phyloP scores from a whole-genome alignment of 1,140 invertebrate genomes.

The Elymnias hypermnestra region DNA sequence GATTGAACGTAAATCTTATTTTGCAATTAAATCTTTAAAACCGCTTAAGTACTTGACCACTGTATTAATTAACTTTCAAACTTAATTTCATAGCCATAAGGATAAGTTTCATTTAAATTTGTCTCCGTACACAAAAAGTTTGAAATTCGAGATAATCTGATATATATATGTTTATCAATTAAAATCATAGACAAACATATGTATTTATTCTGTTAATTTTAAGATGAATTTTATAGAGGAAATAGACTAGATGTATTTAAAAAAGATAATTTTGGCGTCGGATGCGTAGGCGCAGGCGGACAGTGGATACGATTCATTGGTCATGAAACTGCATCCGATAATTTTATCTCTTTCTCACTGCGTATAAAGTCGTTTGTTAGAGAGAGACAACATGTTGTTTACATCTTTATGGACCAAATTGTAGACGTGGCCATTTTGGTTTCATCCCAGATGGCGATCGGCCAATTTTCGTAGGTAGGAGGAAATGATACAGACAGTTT shows the following conservation, averaged over 20 bases:
- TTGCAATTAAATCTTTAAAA: conserved; percentile 15
- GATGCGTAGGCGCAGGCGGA: conserved; percentile 58
- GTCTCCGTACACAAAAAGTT: conserved; percentile 17
- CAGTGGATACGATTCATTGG: conserved; percentile 69
- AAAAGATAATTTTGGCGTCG: conserved; percentile 34
- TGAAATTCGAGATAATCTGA: conserved; percentile 5
- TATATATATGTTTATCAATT: not conserved
- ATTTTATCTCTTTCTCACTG: conserved; percentile 42
- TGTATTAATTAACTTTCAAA: conserved; percentile 21
- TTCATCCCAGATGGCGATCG: conserved; percentile 57
- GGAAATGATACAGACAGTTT: conserved; percentile 38
- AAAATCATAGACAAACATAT: not conserved
- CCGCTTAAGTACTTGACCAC: conserved; percentile 14
- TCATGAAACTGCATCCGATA: conserved; percentile 52
- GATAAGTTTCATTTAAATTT: conserved; percentile 18
- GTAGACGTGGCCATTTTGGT: conserved; percentile 59
- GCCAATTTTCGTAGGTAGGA: conserved; percentile 64
- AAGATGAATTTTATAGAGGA: not conserved
- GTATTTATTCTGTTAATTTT: not conserved
- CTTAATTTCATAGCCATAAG: conserved; percentile 18
- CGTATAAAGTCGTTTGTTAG: conserved; percentile 10
- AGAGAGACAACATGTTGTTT: conserved; percentile 49
- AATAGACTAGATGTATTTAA: not conserved
- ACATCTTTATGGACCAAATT: conserved; percentile 56
- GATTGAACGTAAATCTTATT: conserved; percentile 40